phyloP scores from a whole-genome alignment of 53 echinoderm and acorn worm genomes.

The Hippasteria phrygiana region DNA sequence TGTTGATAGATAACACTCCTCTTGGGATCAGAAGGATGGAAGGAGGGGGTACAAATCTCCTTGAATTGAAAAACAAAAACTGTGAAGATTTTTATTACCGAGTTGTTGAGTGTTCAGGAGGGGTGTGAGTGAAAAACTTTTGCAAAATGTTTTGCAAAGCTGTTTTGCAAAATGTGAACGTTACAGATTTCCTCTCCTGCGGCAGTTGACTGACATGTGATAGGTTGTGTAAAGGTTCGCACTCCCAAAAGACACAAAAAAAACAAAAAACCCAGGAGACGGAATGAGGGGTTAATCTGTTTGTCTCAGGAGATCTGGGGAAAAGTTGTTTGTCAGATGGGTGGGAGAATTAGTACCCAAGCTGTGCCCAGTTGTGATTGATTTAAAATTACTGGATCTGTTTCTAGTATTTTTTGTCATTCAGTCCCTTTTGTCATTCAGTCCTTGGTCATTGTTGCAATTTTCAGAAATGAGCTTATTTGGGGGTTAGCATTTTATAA shows the following conservation, averaged over 20 bases:
- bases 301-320: background rate
- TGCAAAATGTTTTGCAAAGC: background rate
- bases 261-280: background rate
- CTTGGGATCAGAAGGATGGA: background rate
- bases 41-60: background rate
- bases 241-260: background rate
- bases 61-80: no score
- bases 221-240: no score
- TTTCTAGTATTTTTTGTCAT: no score
- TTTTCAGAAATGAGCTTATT: no score
- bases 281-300: background rate
- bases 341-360: background rate
- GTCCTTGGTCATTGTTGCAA: background rate
- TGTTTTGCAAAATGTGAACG: background rate
- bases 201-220: constrained; percentile 1
- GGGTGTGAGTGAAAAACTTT: background rate
- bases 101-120: no score
- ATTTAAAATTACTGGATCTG: background rate
- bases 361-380: background rate
- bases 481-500: no score
- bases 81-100: no score
- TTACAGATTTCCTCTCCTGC: background rate
- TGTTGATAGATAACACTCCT: background rate
- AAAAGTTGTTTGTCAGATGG: background rate
- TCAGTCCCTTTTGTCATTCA: background rate